Conservation (phyloP, 2,797 vertebrate genomes). For the Anolis apletophallus region DNA sequence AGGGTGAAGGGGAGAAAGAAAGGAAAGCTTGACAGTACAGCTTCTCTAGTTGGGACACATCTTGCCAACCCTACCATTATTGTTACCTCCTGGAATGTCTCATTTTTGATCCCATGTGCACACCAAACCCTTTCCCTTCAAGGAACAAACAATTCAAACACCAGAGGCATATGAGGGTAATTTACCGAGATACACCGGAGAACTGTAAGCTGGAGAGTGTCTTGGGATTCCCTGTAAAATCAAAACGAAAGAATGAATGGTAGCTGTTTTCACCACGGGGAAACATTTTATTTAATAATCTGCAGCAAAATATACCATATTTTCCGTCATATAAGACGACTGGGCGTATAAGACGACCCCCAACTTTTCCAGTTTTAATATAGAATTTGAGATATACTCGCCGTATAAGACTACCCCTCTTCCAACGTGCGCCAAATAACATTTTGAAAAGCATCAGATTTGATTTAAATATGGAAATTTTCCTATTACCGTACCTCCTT, state of each 20-base stretch:
- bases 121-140: conserved; percentile 37
- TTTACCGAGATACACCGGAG: conserved; percentile 86
- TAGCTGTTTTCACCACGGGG: not conserved
- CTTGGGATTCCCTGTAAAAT: conserved; percentile 86
- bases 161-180: conserved; percentile 47
- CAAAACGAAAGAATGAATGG: not conserved
- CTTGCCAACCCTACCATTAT: not conserved
- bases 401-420: too few relatives aligned
- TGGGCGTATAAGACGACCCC: too few relatives aligned
- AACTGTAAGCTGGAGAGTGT: conserved; percentile 86
- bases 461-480: too few relatives aligned
- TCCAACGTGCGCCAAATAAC: too few relatives aligned
- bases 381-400: too few relatives aligned
- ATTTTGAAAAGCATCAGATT: too few relatives aligned
- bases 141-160: conserved; percentile 21
- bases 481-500: too few relatives aligned
- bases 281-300: accelerated
- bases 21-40: too few relatives aligned
- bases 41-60: not conserved
- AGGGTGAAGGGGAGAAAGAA: too few relatives aligned
- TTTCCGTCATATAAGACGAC: too few relatives aligned
- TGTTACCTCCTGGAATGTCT: conserved; percentile 29
- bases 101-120: conserved; percentile 24
- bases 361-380: too few relatives aligned
- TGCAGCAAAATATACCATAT: not conserved